These are phyloP conservation scores for Catagonus wagneri DNA, from an alignment of 2,113 vertebrate genomes.

Conservation along the genomic window DNA sequence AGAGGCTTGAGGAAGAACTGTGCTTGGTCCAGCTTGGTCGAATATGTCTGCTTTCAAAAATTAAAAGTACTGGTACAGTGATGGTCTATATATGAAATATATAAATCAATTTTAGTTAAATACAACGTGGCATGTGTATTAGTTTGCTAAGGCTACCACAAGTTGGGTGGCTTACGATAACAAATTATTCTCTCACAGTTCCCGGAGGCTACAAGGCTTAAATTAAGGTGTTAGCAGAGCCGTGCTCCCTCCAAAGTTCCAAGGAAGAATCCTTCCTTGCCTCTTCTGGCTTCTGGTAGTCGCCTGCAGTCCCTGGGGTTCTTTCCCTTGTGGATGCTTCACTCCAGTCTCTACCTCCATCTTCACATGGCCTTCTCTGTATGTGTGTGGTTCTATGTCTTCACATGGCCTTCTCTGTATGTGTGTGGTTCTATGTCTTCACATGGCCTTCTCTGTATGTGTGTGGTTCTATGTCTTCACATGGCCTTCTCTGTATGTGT, in stretches of 20 bases:
- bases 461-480: not conserved
- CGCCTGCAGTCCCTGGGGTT: not conserved
- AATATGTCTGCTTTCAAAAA: not conserved
- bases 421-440: conserved; percentile 8
- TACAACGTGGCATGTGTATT: not conserved
- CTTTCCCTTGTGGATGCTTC: not conserved
- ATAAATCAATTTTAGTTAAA: conserved; percentile 2
- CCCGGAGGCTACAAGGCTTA: not conserved
- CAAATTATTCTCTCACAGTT: conserved; percentile 2
- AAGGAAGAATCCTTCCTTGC: not conserved
- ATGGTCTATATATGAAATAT: conserved; percentile 12
- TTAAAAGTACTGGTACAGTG: not conserved
- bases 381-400: not conserved
- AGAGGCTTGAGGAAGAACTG: not conserved
- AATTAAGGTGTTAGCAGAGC: not conserved
- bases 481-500: not conserved
- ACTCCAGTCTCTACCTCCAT: not conserved
- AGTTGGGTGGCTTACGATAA: not conserved
- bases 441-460: not conserved
- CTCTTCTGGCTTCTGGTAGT: not conserved
- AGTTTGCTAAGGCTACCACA: not conserved
- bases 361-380: not conserved
- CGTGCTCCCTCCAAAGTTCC: not conserved
- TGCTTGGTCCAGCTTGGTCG: not conserved
- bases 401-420: not conserved